A percentile compares a stretch with the other conserved stretches of the same genome.
phyloP scores from a whole-genome alignment of 2,797 vertebrate genomes.

The Potorous gilbertii region DNA sequence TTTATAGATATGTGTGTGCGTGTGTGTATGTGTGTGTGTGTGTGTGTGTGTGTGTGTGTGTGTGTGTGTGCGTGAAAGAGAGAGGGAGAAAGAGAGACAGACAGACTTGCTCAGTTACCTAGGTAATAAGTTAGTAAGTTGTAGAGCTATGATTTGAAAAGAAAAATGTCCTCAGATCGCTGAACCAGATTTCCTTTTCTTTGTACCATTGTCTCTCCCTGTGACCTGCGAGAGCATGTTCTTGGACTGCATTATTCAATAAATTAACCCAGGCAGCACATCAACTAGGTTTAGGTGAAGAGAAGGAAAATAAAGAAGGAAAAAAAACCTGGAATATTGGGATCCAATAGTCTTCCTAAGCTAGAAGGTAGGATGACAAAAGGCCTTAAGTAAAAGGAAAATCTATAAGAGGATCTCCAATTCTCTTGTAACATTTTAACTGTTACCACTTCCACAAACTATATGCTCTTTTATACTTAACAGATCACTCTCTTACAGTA shows the following conservation, averaged over 20 bases:
- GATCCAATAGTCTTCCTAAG: background rate
- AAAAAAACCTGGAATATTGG: background rate
- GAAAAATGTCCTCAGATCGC: background rate
- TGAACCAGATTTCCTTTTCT: slow-evolving; percentile 22
- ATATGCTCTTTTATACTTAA: background rate
- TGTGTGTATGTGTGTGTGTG: too few relatives aligned
- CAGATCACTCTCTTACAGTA: background rate
- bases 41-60: too few relatives aligned
- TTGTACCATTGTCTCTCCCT: background rate
- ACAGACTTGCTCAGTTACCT: background rate
- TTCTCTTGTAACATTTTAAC: background rate
- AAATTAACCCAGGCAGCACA: slow-evolving; percentile 8
- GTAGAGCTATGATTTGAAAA: background rate
- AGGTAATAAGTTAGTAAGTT: background rate
- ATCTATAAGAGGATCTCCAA: background rate
- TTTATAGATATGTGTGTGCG: too few relatives aligned
- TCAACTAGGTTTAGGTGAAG: background rate
- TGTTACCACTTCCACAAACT: background rate
- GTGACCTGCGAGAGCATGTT: slow-evolving; percentile 44
- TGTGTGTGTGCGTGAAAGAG: background rate
- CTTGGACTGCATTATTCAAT: slow-evolving; percentile 8
- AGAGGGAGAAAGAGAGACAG: too few relatives aligned
- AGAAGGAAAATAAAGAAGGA: background rate
- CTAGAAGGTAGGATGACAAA: background rate
- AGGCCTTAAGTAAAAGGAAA: background rate